Evolutionary conservation across 1,140 invertebrate species (phyloP).

Genomic region (Littorina saxatilis): DNA sequence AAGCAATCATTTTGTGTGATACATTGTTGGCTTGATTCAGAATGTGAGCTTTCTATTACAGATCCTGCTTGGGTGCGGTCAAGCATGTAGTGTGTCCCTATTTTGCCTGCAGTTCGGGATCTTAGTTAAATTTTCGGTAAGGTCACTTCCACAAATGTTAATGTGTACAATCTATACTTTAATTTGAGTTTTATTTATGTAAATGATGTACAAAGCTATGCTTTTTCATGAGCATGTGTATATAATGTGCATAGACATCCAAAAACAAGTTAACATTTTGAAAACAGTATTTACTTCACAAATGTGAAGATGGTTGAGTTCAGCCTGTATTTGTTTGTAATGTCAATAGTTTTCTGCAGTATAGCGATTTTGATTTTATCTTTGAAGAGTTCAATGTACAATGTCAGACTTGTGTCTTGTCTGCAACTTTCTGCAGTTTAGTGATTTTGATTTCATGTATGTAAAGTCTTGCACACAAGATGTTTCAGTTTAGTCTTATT

Average conservation of each 20-base stretch:
- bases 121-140: conserved; percentile 29
- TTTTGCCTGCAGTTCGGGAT: not conserved
- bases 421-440: no score
- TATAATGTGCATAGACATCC: not conserved
- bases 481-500: no score
- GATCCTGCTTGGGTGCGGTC: not conserved
- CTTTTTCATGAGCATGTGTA: not conserved
- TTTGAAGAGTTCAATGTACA: not conserved
- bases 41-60: conserved; percentile 13
- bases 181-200: no score
- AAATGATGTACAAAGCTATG: no score
- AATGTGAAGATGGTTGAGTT: no score
- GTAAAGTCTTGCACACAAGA: no score
- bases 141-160: conserved; percentile 9
- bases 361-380: not conserved
- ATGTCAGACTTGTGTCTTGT: not conserved
- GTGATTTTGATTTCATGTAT: no score
- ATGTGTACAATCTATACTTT: not conserved
- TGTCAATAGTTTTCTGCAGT: no score
- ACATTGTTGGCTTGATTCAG: not conserved
- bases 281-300: no score
- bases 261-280: no score
- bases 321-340: no score
- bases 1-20: not conserved
- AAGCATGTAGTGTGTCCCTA: not conserved